A percentile compares a stretch with the other conserved stretches of the same genome.
Evolutionary conservation across 2,113 vertebrate species (phyloP).

Genomic region (Hemibagrus wyckioides): DNA sequence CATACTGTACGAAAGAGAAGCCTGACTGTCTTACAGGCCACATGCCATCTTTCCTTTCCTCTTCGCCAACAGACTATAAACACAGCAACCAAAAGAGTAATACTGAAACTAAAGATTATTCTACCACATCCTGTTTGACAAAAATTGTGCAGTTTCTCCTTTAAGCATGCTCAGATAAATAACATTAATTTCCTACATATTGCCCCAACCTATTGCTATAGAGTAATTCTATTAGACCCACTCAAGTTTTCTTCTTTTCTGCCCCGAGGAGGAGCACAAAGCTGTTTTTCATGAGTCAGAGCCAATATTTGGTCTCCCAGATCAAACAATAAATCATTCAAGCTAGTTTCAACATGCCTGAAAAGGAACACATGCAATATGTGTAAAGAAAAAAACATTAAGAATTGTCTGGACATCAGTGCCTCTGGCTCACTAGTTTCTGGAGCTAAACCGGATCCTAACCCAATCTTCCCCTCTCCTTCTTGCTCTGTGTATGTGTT

Average conservation of each 20-base stretch:
- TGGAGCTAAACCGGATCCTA: conserved; percentile 33
- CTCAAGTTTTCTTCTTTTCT: conserved; percentile 67
- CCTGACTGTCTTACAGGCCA: conserved; percentile 42
- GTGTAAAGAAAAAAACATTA: conserved; percentile 46
- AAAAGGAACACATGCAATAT: conserved; percentile 60
- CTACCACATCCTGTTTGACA: conserved; percentile 69
- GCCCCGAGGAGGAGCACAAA: conserved; percentile 55
- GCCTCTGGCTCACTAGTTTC: conserved; percentile 43
- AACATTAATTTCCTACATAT: conserved; percentile 71
- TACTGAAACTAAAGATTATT: conserved; percentile 68
- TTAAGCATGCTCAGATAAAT: conserved; percentile 70
- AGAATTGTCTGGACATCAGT: conserved; percentile 55
- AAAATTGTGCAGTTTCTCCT: conserved; percentile 68
- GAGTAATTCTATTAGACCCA: conserved; percentile 72
- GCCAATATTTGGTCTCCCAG: conserved; percentile 61
- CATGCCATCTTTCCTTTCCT: conserved; percentile 24
- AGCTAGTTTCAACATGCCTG: conserved; percentile 68
- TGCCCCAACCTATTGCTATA: conserved; percentile 67
- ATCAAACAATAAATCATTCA: conserved; percentile 69
- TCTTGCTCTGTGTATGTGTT: conserved; percentile 19
- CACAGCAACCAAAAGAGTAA: conserved; percentile 60
- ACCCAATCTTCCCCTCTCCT: conserved; percentile 14
- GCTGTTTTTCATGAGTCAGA: conserved; percentile 63
- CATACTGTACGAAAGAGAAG: conserved; percentile 16
- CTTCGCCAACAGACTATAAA: conserved; percentile 45